Base-by-base conservation (phyloP, 2,113 vertebrate species). In the Sminthopsis crassicaudata region DNA sequence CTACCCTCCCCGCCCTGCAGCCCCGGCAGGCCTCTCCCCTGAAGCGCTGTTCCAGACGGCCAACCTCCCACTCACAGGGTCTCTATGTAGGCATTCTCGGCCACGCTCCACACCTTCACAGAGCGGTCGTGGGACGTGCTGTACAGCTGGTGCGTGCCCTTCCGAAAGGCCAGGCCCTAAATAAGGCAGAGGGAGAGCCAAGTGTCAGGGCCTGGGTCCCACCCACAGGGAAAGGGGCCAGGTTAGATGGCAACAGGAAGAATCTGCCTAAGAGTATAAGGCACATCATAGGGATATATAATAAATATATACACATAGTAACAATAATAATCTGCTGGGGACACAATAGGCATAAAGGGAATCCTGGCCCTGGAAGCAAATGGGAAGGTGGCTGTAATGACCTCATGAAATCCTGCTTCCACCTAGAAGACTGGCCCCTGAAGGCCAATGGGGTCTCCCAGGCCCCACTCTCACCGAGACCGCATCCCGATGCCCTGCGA, bases 21-120 rank as follows among this genome's bases (percentile, higher is more conserved):
- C 24, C 48, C 42, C 6, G 22, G 2, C 89, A 90, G 23, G 55
- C 26, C 46, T 50, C 92, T 54, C n/a, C 23, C 93, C 1, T 0
- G 16, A n/a, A 76, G 8, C 12, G 6, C 26, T 48, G 52, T 8
- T 55, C n/a, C 60, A 67, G 52, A 0, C 1, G 10, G 24, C 36
- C 7, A 6, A 3, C 26, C 46, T 23, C 19, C 1, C 90, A 98
- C 99, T 99, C 97, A 99, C 99, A 99, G 98, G 0, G 99, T 99
- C 98, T 99, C 99, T 93, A 99, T 98, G 0, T 99, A 99, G 22
- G 99, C 98, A 0, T 99, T 99, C 98, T 99, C 99, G 0, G 99
- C 99, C 96, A 99, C 99, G 0, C 99, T 99, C 99, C 99, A 99
- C 96, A 99, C 99, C 98, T 99, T 99, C 92, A 99, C 96, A 0